A percentile compares a stretch with the other conserved stretches of the same genome.
These are phyloP conservation scores for Felis chaus DNA, from an alignment of 2,113 vertebrate genomes.

Conservation along the genomic window DNA sequence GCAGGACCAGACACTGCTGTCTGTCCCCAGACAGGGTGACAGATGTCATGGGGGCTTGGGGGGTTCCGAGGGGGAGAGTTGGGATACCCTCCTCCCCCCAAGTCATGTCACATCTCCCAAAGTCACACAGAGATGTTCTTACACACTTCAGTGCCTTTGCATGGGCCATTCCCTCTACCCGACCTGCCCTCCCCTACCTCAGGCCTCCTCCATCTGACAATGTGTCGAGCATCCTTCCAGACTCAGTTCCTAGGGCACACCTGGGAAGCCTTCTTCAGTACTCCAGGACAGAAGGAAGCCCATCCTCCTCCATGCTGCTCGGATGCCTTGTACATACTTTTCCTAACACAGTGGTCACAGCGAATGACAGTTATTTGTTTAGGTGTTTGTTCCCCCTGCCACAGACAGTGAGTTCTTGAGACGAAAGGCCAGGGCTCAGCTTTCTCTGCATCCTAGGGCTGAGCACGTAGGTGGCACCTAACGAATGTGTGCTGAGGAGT, in stretches of 20 bases:
- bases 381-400: not conserved
- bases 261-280: not conserved
- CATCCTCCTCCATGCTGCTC: not conserved
- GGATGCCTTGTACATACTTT: not conserved
- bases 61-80: not conserved
- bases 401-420: not conserved
- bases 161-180: rapidly evolving
- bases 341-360: not conserved
- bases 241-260: not conserved
- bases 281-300: not conserved
- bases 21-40: not conserved
- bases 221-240: not conserved
- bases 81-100: not conserved
- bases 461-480: not conserved
- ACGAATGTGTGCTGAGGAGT: not conserved
- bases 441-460: not conserved
- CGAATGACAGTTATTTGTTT: not conserved
- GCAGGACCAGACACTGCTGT: not conserved
- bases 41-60: not conserved
- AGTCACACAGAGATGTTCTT: not conserved
- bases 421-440: not conserved
- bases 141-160: not conserved
- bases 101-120: not conserved
- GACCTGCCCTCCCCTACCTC: not conserved
- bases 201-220: not conserved